These are phyloP conservation scores for Cyanocitta stelleri DNA, from an alignment of 2,113 vertebrate species.

Conservation along the genomic window DNA sequence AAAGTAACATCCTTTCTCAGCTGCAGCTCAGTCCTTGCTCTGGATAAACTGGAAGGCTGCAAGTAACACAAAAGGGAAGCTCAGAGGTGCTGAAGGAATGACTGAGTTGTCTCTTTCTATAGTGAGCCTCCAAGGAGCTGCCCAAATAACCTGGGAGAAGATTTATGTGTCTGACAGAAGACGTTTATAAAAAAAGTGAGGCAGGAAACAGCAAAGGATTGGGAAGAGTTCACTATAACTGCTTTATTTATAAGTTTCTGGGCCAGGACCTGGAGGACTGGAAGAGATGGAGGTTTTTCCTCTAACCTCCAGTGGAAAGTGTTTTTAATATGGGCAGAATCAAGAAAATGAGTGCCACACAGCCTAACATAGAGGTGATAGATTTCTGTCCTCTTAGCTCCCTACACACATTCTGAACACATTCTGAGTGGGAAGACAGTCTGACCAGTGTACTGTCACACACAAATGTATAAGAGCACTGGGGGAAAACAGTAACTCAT, in stretches of 20 bases:
- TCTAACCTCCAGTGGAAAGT: not conserved
- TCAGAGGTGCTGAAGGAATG: constrained; percentile 2
- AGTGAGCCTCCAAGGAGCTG: not conserved
- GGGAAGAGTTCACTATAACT: not conserved
- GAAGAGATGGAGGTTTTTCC: not conserved
- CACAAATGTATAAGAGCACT: not conserved
- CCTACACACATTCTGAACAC: not conserved
- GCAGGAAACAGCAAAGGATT: not conserved
- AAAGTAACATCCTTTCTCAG: not conserved
- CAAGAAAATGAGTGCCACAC: not conserved
- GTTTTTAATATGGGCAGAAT: not conserved
- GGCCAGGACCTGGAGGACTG: not conserved
- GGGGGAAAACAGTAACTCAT: not conserved
- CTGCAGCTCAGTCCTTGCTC: not conserved
- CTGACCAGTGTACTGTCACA: not conserved
- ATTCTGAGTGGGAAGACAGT: not conserved
- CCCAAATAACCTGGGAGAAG: not conserved
- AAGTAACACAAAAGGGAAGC: not conserved
- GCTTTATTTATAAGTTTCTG: not conserved
- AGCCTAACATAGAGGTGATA: not conserved
- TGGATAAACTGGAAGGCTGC: not conserved
- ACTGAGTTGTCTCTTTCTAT: not conserved
- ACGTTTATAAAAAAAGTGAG: not conserved
- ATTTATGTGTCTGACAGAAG: constrained; percentile 40
- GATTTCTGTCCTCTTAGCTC: not conserved